These are phyloP conservation scores for Lineus longissimus DNA, from an alignment of 1,140 invertebrate species.

Conservation along the genomic window DNA sequence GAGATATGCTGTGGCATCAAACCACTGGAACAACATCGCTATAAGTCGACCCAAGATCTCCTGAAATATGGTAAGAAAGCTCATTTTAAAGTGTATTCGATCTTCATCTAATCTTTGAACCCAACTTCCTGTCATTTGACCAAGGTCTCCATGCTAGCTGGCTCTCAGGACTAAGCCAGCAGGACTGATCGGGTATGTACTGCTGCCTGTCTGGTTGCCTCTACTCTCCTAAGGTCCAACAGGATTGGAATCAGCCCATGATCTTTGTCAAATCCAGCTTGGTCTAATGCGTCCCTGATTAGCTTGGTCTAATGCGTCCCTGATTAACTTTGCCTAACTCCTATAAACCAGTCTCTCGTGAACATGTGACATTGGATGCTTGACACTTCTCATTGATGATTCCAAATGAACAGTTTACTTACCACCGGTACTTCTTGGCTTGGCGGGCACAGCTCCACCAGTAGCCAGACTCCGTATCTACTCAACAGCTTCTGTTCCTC, in stretches of 20 bases:
- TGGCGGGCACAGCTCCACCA: slow-evolving; percentile 89
- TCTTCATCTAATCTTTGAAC: too few species aligned
- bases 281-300: too few species aligned
- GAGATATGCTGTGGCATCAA: slow-evolving; percentile 93
- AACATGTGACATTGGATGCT: background rate
- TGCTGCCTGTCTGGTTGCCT: too few species aligned
- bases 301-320: too few species aligned
- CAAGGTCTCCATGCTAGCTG: too few species aligned
- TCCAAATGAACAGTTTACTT: slow-evolving; percentile 21
- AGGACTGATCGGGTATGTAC: too few species aligned
- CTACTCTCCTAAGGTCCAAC: too few species aligned
- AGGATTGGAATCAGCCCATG: too few species aligned
- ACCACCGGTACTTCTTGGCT: slow-evolving; percentile 68
- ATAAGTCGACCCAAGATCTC: slow-evolving; percentile 87
- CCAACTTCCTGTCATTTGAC: too few species aligned
- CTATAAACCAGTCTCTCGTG: background rate
- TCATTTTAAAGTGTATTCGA: too few species aligned
- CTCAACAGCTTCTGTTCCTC: slow-evolving; percentile 67
- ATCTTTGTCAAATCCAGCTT: too few species aligned
- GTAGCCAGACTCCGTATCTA: slow-evolving; percentile 92
- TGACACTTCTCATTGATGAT: background rate
- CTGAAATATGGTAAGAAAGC: slow-evolving; percentile 48
- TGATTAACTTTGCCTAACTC: background rate
- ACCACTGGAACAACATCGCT: slow-evolving; percentile 98
- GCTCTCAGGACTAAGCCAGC: too few species aligned